Conservation (phyloP, 1,140 invertebrate genomes). For the Battus philenor region DNA sequence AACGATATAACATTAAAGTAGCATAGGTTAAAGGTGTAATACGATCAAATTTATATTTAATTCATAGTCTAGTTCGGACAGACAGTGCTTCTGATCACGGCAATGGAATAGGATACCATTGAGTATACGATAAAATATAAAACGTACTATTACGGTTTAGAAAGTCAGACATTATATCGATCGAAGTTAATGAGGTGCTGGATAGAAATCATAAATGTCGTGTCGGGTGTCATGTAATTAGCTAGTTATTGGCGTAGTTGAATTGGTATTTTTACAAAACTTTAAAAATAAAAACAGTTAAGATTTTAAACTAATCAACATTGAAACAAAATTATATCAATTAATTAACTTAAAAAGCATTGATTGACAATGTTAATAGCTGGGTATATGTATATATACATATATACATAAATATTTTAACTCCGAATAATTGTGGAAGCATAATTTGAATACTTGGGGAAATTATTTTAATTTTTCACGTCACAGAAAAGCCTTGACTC, state of each 20-base stretch:
- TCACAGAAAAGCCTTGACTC: too few relatives aligned
- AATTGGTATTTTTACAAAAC: too few relatives aligned
- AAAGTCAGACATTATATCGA: conserved; percentile 25
- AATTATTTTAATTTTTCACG: too few relatives aligned
- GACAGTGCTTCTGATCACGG: conserved; percentile 7
- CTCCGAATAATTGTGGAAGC: too few relatives aligned
- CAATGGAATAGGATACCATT: conserved; percentile 7
- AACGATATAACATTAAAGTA: conserved; percentile 9
- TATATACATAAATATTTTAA: too few relatives aligned
- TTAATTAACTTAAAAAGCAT: too few relatives aligned
- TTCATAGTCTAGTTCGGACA: conserved; percentile 10
- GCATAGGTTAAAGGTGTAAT: conserved; percentile 11
- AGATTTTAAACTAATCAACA: too few relatives aligned
- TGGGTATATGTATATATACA: too few relatives aligned
- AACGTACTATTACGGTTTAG: conserved; percentile 26
- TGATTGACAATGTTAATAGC: too few relatives aligned
- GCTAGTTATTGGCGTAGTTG: neutral
- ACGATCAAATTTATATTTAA: conserved; percentile 9
- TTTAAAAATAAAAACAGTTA: too few relatives aligned
- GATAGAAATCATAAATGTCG: conserved; percentile 21
- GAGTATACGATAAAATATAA: conserved; percentile 22
- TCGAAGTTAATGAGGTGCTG: conserved; percentile 20
- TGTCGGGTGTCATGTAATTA: conserved; percentile 23
- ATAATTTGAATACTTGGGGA: too few relatives aligned
- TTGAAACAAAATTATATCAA: too few relatives aligned